Evolutionary conservation across 2,888 invertebrate genomes (phyloP).

Genomic region (Cerastoderma edule): DNA sequence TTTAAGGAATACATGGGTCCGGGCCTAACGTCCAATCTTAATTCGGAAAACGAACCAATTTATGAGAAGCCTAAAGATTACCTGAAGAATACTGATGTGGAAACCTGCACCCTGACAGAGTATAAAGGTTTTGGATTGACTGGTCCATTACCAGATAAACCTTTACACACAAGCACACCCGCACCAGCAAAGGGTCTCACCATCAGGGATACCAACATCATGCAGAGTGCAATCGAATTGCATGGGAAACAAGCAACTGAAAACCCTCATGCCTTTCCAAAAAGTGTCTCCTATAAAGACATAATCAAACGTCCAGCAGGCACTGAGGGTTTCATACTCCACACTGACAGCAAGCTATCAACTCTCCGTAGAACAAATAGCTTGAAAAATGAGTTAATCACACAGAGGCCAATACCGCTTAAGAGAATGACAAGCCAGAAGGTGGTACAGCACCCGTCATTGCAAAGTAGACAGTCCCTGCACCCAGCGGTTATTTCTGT

Average conservation of each 20-base stretch:
- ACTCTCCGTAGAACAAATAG: background rate
- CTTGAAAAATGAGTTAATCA: too few relatives aligned
- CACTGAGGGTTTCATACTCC: conserved; percentile 39
- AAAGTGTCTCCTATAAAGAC: conserved; percentile 24
- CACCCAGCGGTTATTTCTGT: conserved; percentile 1
- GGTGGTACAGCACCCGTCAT: background rate
- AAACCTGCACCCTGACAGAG: conserved; percentile 50
- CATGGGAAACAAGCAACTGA: background rate
- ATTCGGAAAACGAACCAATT: conserved; percentile 20
- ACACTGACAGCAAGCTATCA: background rate
- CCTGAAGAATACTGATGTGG: conserved; percentile 43
- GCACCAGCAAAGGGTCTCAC: conserved; percentile 29
- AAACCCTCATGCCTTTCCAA: background rate
- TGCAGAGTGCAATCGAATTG: background rate
- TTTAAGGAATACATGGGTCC: conserved; percentile 60
- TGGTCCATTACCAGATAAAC: conserved; percentile 49
- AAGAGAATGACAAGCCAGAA: conserved; percentile 2
- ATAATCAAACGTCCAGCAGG: conserved; percentile 43
- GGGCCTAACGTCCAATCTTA: conserved; percentile 41
- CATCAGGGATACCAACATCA: conserved; percentile 32
- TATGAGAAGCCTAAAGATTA: conserved; percentile 18
- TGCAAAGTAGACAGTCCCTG: background rate
- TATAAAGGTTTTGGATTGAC: conserved; percentile 57
- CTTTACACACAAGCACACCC: conserved; percentile 39
- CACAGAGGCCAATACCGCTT: too few relatives aligned